Conservation (phyloP, 2,797 vertebrate species). For the Hozukius guyotensis region DNA sequence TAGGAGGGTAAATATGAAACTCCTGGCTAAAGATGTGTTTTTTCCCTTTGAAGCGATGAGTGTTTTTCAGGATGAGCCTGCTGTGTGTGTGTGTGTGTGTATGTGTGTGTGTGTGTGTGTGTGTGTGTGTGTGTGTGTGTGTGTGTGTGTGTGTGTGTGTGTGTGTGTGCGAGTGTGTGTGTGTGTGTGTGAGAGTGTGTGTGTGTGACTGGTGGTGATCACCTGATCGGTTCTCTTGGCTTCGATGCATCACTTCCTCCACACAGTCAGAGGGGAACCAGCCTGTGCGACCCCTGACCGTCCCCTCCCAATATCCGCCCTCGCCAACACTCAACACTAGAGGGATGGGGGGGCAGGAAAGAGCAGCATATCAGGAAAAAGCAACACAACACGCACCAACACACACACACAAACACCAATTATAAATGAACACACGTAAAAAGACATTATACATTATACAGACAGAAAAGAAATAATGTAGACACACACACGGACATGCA, state of each 20-base stretch:
- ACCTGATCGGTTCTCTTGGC: constrained; percentile 86
- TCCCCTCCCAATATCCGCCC: constrained; percentile 95
- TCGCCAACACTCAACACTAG: constrained; percentile 92
- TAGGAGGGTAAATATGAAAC: background rate
- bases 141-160: background rate
- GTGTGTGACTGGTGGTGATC: background rate
- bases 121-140: background rate
- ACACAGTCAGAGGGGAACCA: constrained; percentile 96
- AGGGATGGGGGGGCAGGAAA: constrained; percentile 22
- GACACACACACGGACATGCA: constrained; percentile 65
- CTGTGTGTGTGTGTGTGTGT: background rate
- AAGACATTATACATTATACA: constrained; percentile 18
- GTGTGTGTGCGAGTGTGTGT: background rate
- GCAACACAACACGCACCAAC: background rate
- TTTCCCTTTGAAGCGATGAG: background rate
- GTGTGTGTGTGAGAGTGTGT: background rate
- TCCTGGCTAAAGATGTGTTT: background rate
- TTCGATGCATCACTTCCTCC: constrained; percentile 91
- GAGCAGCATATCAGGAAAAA: constrained; percentile 28
- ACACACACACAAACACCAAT: constrained; percentile 21
- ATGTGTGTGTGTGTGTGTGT: background rate
- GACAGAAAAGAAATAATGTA: constrained; percentile 43
- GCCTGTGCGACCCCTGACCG: constrained; percentile 90
- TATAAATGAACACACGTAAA: constrained; percentile 41
- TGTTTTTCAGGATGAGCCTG: background rate